phyloP scores from a whole-genome alignment of 2,797 vertebrate species.

The Enteromius radiatus region DNA sequence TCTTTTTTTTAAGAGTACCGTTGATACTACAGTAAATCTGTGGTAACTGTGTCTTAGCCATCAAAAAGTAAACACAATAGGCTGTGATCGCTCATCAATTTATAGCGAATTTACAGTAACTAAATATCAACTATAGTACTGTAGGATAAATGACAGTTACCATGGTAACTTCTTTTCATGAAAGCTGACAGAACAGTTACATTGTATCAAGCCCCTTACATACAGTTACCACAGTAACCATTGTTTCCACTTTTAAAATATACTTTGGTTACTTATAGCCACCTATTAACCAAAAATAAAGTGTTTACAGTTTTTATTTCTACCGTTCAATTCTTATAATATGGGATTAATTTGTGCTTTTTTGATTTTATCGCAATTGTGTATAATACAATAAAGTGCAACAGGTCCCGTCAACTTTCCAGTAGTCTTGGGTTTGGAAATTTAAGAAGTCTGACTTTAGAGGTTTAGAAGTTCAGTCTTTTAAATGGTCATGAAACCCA shows the following conservation, averaged over 20 bases:
- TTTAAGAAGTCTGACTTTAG: background rate
- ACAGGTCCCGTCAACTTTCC: background rate
- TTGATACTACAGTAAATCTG: background rate
- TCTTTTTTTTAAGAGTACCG: too few species aligned
- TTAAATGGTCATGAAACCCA: background rate
- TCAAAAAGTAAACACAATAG: background rate
- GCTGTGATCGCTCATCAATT: background rate
- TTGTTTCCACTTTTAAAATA: constrained; percentile 8
- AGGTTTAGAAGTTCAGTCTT: background rate
- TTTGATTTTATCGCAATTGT: background rate
- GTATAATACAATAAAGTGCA: background rate
- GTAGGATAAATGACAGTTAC: background rate
- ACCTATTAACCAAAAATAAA: background rate
- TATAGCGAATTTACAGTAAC: background rate
- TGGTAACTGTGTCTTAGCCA: background rate
- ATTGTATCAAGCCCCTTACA: constrained; percentile 16
- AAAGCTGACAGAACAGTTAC: constrained; percentile 32
- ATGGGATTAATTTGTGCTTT: background rate
- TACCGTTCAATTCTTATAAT: background rate
- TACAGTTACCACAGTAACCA: background rate
- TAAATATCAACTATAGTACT: background rate
- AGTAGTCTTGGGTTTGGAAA: background rate
- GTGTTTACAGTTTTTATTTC: background rate
- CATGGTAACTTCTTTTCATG: background rate
- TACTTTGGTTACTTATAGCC: background rate